These are phyloP conservation scores for Strigamia maritima DNA, from an alignment of 2,888 invertebrate genomes.

Conservation along the genomic window DNA sequence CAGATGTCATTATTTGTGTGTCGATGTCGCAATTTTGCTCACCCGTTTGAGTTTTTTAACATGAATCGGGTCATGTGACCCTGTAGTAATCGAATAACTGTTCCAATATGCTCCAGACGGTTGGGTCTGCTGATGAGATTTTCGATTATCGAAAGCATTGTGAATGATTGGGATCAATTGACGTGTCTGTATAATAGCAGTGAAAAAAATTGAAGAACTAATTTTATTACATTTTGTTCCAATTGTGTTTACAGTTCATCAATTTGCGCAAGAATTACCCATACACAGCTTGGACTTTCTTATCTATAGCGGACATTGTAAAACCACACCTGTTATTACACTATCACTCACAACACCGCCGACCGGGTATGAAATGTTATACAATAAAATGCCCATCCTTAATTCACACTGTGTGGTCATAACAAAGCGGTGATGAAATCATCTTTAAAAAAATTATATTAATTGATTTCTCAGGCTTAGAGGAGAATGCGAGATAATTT, in stretches of 20 bases:
- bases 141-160: too few species aligned
- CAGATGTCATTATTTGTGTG: too few species aligned
- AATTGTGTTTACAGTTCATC: not conserved
- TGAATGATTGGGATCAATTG: too few species aligned
- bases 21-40: too few species aligned
- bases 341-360: conserved; percentile 1
- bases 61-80: too few species aligned
- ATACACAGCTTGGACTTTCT: not conserved
- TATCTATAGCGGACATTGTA: conserved; percentile 6
- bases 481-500: not conserved
- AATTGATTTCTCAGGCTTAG: not conserved
- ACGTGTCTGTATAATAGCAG: too few species aligned
- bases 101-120: too few species aligned
- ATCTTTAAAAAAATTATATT: not conserved
- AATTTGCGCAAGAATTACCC: not conserved
- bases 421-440: not conserved
- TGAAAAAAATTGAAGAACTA: too few species aligned
- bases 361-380: not conserved
- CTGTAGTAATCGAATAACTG: too few species aligned
- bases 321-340: conserved; percentile 15
- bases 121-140: too few species aligned
- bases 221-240: too few species aligned
- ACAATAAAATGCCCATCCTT: conserved; percentile 10
- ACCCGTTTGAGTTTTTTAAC: too few species aligned
- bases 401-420: conserved; percentile 15